Percentiles rank a stretch among this genome's conserved stretches.
Conservation (phyloP, 2,797 vertebrate species). For the Erithacus rubecula region DNA sequence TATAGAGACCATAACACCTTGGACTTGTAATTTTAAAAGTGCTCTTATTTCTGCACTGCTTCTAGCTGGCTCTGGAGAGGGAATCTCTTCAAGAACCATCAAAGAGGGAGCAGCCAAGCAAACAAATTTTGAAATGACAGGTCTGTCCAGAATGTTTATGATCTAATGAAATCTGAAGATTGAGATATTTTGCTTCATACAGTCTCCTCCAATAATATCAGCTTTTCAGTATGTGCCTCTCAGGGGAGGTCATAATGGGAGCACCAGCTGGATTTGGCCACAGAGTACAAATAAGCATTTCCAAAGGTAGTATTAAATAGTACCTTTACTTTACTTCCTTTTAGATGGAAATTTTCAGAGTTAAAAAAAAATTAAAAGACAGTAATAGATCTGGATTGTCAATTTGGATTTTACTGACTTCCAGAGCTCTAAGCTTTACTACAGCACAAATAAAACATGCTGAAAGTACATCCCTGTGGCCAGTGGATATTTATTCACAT, state of each 20-base stretch:
- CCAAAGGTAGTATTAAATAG: background rate
- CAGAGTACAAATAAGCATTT: background rate
- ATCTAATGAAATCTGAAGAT: constrained; percentile 56
- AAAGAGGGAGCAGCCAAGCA: constrained; percentile 20
- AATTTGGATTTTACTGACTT: constrained; percentile 25
- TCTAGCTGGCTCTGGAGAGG: constrained; percentile 1
- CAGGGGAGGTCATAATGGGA: background rate
- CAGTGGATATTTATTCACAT: constrained; percentile 7
- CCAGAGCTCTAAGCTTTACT: background rate
- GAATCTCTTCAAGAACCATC: constrained; percentile 8
- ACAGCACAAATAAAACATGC: background rate
- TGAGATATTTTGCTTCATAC: background rate
- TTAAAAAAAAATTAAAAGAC: background rate
- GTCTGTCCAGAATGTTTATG: background rate
- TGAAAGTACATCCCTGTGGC: background rate
- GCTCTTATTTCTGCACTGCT: background rate
- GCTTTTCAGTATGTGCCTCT: constrained; percentile 14
- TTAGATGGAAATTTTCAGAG: constrained; percentile 9
- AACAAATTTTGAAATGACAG: constrained; percentile 48
- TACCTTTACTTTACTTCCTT: constrained; percentile 4
- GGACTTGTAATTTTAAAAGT: constrained; percentile 32
- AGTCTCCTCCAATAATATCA: constrained; percentile 31
- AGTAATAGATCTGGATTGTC: background rate
- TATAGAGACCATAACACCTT: constrained; percentile 6
- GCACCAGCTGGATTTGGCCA: constrained; percentile 2